phyloP scores from a whole-genome alignment of 2,888 invertebrate genomes.

The Zeuzera pyrina region DNA sequence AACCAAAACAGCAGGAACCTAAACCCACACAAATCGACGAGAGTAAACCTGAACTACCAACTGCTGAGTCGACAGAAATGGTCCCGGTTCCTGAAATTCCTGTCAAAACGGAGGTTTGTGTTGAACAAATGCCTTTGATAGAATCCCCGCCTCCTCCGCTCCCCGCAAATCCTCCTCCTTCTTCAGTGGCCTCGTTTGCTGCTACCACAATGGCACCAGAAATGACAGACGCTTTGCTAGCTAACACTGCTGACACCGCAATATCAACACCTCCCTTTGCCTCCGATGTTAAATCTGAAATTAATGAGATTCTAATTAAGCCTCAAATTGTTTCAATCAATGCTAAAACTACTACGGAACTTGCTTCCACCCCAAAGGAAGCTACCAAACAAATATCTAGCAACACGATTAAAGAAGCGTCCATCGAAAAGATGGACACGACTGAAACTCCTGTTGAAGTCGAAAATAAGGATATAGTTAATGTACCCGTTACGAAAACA shows the following conservation, averaged over 20 bases:
- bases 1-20: constrained; percentile 35
- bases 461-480: background rate
- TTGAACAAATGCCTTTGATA: constrained; percentile 73
- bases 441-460: background rate
- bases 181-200: constrained; percentile 83
- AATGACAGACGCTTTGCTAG: constrained; percentile 54
- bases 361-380: constrained; percentile 11
- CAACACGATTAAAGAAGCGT: constrained; percentile 2
- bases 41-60: constrained; percentile 42
- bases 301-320: constrained; percentile 4
- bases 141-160: constrained; percentile 81
- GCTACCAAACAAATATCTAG: constrained; percentile 2
- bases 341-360: constrained; percentile 7
- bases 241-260: constrained; percentile 50
- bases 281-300: constrained; percentile 29
- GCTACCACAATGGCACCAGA: constrained; percentile 77
- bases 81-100: constrained; percentile 57
- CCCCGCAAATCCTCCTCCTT: constrained; percentile 82
- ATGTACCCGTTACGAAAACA: background rate
- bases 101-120: constrained; percentile 69
- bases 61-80: constrained; percentile 38
- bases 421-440: background rate
- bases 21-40: constrained; percentile 34
- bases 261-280: constrained; percentile 34
- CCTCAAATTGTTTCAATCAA: constrained; percentile 6